Base-by-base conservation (phyloP, 1,140 invertebrate species). In the Triops longicaudatus region DNA sequence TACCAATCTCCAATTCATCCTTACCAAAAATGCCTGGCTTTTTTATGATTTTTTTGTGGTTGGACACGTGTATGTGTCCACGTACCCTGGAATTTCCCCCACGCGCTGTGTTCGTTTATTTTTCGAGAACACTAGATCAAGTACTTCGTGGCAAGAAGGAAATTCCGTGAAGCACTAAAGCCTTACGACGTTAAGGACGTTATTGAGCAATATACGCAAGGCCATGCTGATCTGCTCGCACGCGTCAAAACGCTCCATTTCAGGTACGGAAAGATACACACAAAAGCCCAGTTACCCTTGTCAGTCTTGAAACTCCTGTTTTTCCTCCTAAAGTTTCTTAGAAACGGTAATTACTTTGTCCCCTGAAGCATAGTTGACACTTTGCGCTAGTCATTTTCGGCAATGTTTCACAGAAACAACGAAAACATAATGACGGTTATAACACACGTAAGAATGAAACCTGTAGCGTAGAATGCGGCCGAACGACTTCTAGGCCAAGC, bases 131-230 rank as follows among this genome's bases (percentile, higher is more conserved):
- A 73, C 42, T 73, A 94, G 90, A 91, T 95, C 83, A 93, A 93
- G 87, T 94, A 94, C 88, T 92, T 95, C 87, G 91, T 95, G 82
- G 92, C 94, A 81, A 88, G 93, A 84, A 88, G 92, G 85, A 95
- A 95, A 87, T 97, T 98, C 88, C 94, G 95, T 85, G 94, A 97
- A 87, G 95, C 95, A 41, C 87, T 97, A 82, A 94, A 96, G 85
- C 96, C 96, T 41, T 98, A 98, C 87, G 96, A 98, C 86, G 95
- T 98, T 80, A 95, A 97, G 86, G 96, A 98, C 86, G 96, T 98
- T 79, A 97, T 98, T 83, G 95, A 98, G 73, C 73, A 28, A 27
- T 73, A 73, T 28, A 75, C 74, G 31, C 50, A 63, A 76, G 44
- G 22, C 50, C 63, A 31, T n/a, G 26, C 31, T 72, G 72, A 72